Evolutionary conservation across 1,140 invertebrate genomes (phyloP).

Genomic region (Oppia nitens): DNA sequence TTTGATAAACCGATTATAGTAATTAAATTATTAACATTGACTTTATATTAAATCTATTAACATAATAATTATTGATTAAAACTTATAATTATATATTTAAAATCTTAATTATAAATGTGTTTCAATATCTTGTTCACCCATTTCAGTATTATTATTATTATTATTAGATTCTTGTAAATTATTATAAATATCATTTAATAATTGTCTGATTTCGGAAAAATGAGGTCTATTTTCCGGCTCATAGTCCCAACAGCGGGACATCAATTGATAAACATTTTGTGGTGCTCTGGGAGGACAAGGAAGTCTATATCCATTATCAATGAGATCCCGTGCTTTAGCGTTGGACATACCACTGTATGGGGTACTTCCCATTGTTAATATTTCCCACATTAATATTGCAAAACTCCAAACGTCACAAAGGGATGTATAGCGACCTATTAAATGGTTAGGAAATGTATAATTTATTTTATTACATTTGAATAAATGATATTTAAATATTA

Average conservation of each 20-base stretch:
- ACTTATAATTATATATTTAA: too few species aligned
- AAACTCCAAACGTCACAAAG: conserved; percentile 97
- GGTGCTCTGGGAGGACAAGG: conserved; percentile 70
- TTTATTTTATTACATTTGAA: too few species aligned
- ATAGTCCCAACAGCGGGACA: conserved; percentile 85
- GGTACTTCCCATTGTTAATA: conserved; percentile 78
- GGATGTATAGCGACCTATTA: conserved; percentile 55
- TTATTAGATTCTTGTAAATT: background rate
- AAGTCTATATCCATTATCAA: conserved; percentile 83
- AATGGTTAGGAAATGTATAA: too few species aligned
- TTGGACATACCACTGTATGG: conserved; percentile 88
- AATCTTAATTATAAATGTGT: too few species aligned
- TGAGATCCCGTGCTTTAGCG: conserved; percentile 75
- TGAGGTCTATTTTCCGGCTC: conserved; percentile 75
- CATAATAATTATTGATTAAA: too few species aligned
- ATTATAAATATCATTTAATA: background rate
- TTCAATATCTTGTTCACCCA: too few species aligned
- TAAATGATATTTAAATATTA: too few species aligned
- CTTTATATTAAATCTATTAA: too few species aligned
- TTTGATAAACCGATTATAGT: too few species aligned
- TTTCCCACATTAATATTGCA: conserved; percentile 90
- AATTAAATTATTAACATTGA: too few species aligned
- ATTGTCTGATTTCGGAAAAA: conserved; percentile 55
- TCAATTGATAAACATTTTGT: conserved; percentile 55
- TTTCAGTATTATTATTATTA: too few species aligned